phyloP scores from a whole-genome alignment of 2,113 vertebrate species.

The Plectropomus leopardus region DNA sequence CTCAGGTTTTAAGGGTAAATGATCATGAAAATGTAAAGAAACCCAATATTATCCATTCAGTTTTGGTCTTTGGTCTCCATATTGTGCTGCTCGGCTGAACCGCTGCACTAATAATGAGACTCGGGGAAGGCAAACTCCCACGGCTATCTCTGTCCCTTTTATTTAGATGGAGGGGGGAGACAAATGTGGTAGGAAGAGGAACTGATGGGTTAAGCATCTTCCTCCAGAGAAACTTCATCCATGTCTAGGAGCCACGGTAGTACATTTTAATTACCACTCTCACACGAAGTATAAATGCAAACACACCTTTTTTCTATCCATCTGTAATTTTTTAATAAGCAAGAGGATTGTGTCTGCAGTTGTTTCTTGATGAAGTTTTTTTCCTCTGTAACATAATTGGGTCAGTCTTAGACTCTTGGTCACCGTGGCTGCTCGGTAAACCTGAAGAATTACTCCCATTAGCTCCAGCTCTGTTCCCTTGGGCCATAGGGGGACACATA shows the following conservation, averaged over 20 bases:
- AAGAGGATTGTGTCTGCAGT: not conserved
- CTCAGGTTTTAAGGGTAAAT: too few species aligned
- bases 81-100: slow-evolving; percentile 49
- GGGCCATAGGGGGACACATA: slow-evolving; percentile 69
- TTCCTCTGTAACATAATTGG: slow-evolving; percentile 66
- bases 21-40: not conserved
- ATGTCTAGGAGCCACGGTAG: slow-evolving; percentile 39
- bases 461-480: slow-evolving; percentile 68
- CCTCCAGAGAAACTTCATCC: slow-evolving; percentile 69
- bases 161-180: slow-evolving; percentile 67
- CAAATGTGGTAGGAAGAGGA: slow-evolving; percentile 53
- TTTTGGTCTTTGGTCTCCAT: slow-evolving; percentile 30
- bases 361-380: slow-evolving; percentile 34
- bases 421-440: slow-evolving; percentile 66
- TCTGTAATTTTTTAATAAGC: not conserved
- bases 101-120: slow-evolving; percentile 62
- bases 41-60: not conserved
- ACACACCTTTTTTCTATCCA: slow-evolving; percentile 50
- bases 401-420: slow-evolving; percentile 62
- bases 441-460: slow-evolving; percentile 74
- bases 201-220: slow-evolving; percentile 69
- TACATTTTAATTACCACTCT: slow-evolving; percentile 66
- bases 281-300: slow-evolving; percentile 20
- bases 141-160: slow-evolving; percentile 70
- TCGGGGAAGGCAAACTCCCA: slow-evolving; percentile 62